Conservation (phyloP, 2,888 invertebrate species). For the Hirtodrosophila trivittata region DNA sequence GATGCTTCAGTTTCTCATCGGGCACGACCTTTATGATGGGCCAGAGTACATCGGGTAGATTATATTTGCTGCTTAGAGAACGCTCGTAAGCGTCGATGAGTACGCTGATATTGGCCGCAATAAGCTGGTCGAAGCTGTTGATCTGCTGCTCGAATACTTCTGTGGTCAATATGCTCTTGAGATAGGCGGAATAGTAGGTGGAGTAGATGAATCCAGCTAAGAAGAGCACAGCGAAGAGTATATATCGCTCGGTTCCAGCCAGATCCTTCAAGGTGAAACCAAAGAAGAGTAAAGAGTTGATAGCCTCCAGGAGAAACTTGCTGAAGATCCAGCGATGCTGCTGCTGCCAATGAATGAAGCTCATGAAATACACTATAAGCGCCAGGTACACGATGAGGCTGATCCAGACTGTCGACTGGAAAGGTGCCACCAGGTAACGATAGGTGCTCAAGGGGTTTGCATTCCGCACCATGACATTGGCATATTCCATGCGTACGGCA, state of each 20-base stretch:
- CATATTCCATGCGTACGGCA: slow-evolving; percentile 55
- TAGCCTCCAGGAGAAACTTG: slow-evolving; percentile 60
- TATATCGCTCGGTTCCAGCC: slow-evolving; percentile 52
- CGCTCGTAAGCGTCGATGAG: slow-evolving; percentile 61
- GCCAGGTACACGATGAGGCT: slow-evolving; percentile 49
- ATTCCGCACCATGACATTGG: slow-evolving; percentile 57
- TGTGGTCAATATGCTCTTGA: slow-evolving; percentile 63
- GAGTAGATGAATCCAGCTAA: slow-evolving; percentile 60
- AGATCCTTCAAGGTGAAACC: slow-evolving; percentile 47
- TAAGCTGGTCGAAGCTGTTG: slow-evolving; percentile 53
- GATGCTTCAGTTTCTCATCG: slow-evolving; percentile 31
- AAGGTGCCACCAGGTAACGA: slow-evolving; percentile 56
- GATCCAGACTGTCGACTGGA: slow-evolving; percentile 51
- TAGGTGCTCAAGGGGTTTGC: slow-evolving; percentile 55
- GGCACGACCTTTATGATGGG: slow-evolving; percentile 46
- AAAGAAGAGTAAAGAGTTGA: slow-evolving; percentile 55
- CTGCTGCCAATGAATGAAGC: slow-evolving; percentile 57
- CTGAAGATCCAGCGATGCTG: slow-evolving; percentile 56
- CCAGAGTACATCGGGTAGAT: slow-evolving; percentile 53
- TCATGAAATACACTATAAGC: slow-evolving; percentile 58
- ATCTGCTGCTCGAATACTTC: slow-evolving; percentile 64
- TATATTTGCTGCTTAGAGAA: slow-evolving; percentile 24
- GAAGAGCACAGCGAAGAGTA: slow-evolving; percentile 58
- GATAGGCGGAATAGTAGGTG: slow-evolving; percentile 52
- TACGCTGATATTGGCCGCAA: slow-evolving; percentile 49